Evolutionary conservation across 1,140 invertebrate species (phyloP), one percentile per base, ranked within the genome.

Genomic region (Platorchestia sp.): DNA sequence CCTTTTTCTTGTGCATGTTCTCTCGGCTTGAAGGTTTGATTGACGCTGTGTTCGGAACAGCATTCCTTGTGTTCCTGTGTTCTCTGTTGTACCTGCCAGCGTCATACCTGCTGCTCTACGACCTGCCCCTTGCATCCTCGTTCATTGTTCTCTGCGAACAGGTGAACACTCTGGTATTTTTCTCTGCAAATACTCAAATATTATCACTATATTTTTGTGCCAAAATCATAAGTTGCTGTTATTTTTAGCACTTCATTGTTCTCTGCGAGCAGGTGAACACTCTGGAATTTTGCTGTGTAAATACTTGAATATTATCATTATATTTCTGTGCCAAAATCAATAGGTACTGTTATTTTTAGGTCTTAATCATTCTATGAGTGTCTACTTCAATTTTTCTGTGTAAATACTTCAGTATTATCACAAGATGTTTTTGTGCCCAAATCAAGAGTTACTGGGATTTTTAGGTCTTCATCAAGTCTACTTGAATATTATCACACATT

Each of bases 141-240:
- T 97, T 98, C 16, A 97, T 98, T 10, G 95, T 98, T 86, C 96
- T 98, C 6, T 97, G 97, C 96, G 98, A 98, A 97, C 98, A 98
- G 96, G 98, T 98, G 97, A 95, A 75, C 59, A 75, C 59, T 75
- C 27, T 36, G 27, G 14, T 1, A 1, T 22, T 14, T 10, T 3
- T 75, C 27, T 75, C 36, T 75, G 59, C 36, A 1, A 75, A 36
- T 3, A 36, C 59, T 19, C 27, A 10, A 75, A 22, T 10, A 27
- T 75, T 75, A 6, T n/a, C 6, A 51, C 6, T 51, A 51, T 10
- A 75, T 75, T 14, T 36, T 75, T 75, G 59, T 10, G 7, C 1
- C 59, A 19, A 75, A 75, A 75, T 75, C 59, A 75, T 27, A 75
- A 75, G 59, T 75, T 19, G 36, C 27, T 75, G 27, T 36, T 75